Conservation (phyloP, 2,888 invertebrate species). For the Nudaria mundana region DNA sequence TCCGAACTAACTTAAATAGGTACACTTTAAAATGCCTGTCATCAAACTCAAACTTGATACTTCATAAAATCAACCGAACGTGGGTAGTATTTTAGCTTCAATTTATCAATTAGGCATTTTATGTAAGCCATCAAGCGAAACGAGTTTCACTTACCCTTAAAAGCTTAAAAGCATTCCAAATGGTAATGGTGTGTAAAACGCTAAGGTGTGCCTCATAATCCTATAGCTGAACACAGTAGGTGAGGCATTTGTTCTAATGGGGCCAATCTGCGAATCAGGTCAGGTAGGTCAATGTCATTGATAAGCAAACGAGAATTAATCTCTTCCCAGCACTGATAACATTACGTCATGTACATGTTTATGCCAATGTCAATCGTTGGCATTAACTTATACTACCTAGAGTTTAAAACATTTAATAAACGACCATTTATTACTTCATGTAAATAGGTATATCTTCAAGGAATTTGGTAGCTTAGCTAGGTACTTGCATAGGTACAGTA, state of each 20-base stretch:
- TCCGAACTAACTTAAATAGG: no score
- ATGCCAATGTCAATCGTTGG: slow-evolving; percentile 27
- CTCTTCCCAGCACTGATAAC: slow-evolving; percentile 22
- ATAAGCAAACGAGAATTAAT: slow-evolving; percentile 44
- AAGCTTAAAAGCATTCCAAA: slow-evolving; percentile 30
- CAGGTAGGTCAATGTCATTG: slow-evolving; percentile 54
- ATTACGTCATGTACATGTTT: slow-evolving; percentile 26
- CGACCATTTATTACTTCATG: not conserved
- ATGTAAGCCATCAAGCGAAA: not conserved
- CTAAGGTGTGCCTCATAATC: slow-evolving; percentile 44
- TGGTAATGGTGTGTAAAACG: slow-evolving; percentile 49
- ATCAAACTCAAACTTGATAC: no score
- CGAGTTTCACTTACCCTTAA: slow-evolving; percentile 20
- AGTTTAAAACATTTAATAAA: not conserved
- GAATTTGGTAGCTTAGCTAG: no score
- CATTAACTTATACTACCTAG: no score
- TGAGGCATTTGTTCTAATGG: slow-evolving; percentile 54
- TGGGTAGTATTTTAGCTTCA: no score
- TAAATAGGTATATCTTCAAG: no score
- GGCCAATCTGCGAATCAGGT: slow-evolving; percentile 53
- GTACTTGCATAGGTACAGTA: no score
- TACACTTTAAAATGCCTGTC: no score
- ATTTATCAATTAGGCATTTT: no score
- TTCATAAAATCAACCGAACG: no score
- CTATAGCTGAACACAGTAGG: slow-evolving; percentile 29